Percentiles rank a stretch among this genome's conserved stretches.
phyloP scores from a whole-genome alignment of 2,113 vertebrate genomes.

The Casuarius casuarius region DNA sequence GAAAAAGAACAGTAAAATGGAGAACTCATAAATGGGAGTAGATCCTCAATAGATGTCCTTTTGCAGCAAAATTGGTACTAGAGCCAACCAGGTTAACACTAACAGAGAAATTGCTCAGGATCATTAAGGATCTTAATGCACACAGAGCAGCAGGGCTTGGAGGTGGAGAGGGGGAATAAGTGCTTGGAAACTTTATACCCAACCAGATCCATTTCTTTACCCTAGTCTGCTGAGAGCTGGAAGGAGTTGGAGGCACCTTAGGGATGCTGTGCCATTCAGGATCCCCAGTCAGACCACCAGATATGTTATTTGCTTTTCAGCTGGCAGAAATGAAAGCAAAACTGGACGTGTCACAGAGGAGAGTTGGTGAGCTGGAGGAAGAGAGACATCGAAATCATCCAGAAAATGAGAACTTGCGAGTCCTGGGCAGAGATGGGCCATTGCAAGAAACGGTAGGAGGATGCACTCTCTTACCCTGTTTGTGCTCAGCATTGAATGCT shows the following conservation, averaged over 20 bases:
- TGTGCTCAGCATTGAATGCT: neutral
- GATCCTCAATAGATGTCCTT: neutral
- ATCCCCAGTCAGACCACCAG: neutral
- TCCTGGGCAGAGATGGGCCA: neutral
- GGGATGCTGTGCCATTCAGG: neutral
- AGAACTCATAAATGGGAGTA: neutral
- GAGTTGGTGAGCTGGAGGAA: neutral
- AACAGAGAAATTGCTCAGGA: neutral
- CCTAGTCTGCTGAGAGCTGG: neutral
- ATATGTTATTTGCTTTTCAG: slow-evolving; percentile 53
- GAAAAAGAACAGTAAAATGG: neutral
- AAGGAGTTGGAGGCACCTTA: neutral
- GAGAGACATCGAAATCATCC: neutral
- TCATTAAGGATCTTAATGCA: neutral
- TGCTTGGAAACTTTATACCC: neutral
- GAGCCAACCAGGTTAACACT: neutral
- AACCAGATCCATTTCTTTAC: neutral
- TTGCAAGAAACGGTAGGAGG: slow-evolving; percentile 62
- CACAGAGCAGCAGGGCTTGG: neutral
- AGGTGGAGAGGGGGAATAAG: neutral
- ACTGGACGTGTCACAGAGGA: slow-evolving; percentile 22
- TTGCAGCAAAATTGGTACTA: neutral
- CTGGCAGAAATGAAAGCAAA: slow-evolving; percentile 71
- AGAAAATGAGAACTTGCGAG: neutral
- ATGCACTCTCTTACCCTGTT: neutral